These are phyloP conservation scores for Mustela erminea DNA, from an alignment of 2,797 vertebrate genomes.

Conservation along the genomic window DNA sequence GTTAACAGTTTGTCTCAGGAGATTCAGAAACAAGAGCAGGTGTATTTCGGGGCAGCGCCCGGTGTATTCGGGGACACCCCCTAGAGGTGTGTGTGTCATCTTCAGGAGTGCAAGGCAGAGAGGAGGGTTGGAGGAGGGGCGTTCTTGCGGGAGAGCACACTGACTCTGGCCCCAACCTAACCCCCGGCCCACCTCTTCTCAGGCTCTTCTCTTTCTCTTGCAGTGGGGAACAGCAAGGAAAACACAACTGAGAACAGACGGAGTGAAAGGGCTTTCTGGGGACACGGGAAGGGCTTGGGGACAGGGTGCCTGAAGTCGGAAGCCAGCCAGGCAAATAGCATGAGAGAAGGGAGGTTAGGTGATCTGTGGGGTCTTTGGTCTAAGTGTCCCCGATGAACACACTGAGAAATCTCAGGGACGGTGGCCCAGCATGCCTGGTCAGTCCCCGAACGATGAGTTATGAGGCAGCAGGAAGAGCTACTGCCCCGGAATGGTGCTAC, in stretches of 20 bases:
- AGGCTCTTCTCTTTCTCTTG: background rate
- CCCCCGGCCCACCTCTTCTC: background rate
- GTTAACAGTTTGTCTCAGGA: background rate
- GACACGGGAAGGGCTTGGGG: background rate
- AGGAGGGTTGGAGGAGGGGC: background rate
- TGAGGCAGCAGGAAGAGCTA: background rate
- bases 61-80: background rate
- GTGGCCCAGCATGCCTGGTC: background rate
- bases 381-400: background rate
- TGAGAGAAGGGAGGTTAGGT: background rate
- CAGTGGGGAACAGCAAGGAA: background rate
- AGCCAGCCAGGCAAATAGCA: background rate
- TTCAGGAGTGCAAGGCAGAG: background rate
- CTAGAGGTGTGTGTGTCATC: background rate
- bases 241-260: background rate
- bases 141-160: background rate
- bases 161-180: background rate
- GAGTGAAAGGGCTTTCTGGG: background rate
- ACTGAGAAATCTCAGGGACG: background rate
- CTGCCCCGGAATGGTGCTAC: accelerated
- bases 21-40: background rate
- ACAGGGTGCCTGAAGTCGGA: background rate
- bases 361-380: background rate
- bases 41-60: background rate
- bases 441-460: background rate